Evolutionary conservation across 2,113 vertebrate species (phyloP), one percentile per base, ranked within the genome.

Genomic region (Hippocampus barbouri): DNA sequence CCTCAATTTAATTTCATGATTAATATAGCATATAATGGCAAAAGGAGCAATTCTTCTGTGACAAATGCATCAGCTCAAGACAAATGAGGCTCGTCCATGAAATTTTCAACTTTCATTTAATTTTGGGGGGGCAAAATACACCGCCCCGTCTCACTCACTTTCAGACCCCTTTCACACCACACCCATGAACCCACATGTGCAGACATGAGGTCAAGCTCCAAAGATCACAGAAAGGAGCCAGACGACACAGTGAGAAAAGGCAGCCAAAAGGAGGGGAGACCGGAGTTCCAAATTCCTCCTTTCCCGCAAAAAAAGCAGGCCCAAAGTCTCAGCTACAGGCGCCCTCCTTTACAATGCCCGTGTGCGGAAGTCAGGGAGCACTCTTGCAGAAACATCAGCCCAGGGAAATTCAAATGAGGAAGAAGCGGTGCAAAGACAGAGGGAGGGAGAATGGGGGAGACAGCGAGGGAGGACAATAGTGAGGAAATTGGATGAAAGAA

Each of bases 321-420:
- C 84, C 77, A 90, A 88, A 89, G 76, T 86, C 88, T 79, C 77
- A 85, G 79, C 80, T 76, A 73, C 83, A 83, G 79, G 84, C 85
- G 85, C 83, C 86, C 85, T 81, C 86, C 85, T 87, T 76, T 81
- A 83, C 77, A 85, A 76, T 79, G 83, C 83, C 82, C 86, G 87
- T 86, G 86, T 91, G 85, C 85, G 68, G 79, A 80, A 86, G 85
- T 76, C 90, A 90, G 82, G 86, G 94, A 92, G 92, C 94, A 96
- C 92, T 95, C 95, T 96, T 97, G 95, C 96, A 97, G 95, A 97
- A 98, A 97, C 95, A 93, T 93, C 92, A 95, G 93, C 94, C 94
- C 93, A 93, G 91, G 91, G 91, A 95, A 95, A 95, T 96, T 95
- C 91, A 97, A 97, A 97, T 96, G 84, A 91, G 88, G 72, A 75